These are phyloP conservation scores for Eupristina koningsbergeri DNA, from an alignment of 1,140 invertebrate genomes.

Conservation along the genomic window DNA sequence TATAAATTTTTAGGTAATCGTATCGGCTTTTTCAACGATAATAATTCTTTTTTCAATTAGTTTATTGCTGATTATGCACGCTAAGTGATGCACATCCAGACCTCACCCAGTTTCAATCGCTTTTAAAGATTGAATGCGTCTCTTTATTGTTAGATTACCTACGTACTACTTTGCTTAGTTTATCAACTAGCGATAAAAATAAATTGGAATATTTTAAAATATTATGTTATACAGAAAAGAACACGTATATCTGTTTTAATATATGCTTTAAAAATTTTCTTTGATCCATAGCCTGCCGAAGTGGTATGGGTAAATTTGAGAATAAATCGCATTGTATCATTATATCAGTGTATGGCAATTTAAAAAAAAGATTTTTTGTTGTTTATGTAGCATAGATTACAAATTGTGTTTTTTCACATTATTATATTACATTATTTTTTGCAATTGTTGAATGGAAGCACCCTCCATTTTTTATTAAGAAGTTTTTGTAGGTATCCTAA, in stretches of 20 bases:
- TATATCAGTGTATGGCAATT: too few relatives aligned
- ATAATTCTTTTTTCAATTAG: conserved; percentile 41
- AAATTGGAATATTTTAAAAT: background rate
- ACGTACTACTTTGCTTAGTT: conserved; percentile 27
- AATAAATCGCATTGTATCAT: background rate
- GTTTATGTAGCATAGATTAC: too few relatives aligned
- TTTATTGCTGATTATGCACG: conserved; percentile 60
- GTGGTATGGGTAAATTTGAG: background rate
- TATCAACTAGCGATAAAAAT: conserved; percentile 18
- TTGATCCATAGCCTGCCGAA: background rate
- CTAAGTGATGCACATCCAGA: conserved; percentile 51
- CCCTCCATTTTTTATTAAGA: too few relatives aligned
- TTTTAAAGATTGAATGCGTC: conserved; percentile 15
- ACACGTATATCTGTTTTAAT: background rate
- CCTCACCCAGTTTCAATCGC: conserved; percentile 55
- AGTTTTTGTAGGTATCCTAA: too few relatives aligned
- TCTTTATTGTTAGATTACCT: conserved; percentile 39
- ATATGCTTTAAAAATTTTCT: background rate
- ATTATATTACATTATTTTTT: too few relatives aligned
- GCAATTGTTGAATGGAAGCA: too few relatives aligned
- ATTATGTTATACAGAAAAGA: background rate
- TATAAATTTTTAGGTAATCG: conserved; percentile 2
- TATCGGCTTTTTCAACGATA: conserved; percentile 26
- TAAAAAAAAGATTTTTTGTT: too few relatives aligned
- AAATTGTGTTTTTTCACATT: too few relatives aligned